Conservation (phyloP, 2,888 invertebrate genomes). For the Yponomeuta cagnagella region DNA sequence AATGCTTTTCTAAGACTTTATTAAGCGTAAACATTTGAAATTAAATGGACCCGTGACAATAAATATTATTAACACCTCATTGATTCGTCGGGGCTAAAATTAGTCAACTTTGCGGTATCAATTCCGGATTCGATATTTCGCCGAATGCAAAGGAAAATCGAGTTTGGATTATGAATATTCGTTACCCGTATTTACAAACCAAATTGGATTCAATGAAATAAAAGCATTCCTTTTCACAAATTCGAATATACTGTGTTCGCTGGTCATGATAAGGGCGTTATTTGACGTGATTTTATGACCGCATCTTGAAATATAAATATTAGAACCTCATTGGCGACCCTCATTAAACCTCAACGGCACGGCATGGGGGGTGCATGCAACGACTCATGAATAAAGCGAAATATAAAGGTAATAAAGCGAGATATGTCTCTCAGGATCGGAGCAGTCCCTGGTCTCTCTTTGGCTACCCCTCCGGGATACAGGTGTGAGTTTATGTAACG, state of each 20-base stretch:
- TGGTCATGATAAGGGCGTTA: neutral
- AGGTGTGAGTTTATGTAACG: too few relatives aligned
- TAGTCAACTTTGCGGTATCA: neutral
- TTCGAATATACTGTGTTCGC: neutral
- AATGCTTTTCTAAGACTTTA: too few relatives aligned
- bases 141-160: neutral
- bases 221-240: neutral
- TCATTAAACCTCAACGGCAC: neutral
- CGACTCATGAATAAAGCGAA: neutral
- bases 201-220: conserved; percentile 6
- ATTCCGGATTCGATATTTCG: neutral
- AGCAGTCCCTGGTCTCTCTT: too few relatives aligned
- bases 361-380: neutral
- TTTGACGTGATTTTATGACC: neutral
- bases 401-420: too few relatives aligned
- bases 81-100: neutral
- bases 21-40: neutral
- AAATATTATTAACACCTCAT: neutral
- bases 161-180: conserved; percentile 6
- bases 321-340: neutral
- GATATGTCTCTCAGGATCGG: neutral
- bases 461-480: too few relatives aligned
- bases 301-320: neutral
- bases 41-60: neutral
- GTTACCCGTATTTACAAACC: conserved; percentile 11